phyloP scores from a whole-genome alignment of 2,888 invertebrate species.

The Seira musarum region DNA sequence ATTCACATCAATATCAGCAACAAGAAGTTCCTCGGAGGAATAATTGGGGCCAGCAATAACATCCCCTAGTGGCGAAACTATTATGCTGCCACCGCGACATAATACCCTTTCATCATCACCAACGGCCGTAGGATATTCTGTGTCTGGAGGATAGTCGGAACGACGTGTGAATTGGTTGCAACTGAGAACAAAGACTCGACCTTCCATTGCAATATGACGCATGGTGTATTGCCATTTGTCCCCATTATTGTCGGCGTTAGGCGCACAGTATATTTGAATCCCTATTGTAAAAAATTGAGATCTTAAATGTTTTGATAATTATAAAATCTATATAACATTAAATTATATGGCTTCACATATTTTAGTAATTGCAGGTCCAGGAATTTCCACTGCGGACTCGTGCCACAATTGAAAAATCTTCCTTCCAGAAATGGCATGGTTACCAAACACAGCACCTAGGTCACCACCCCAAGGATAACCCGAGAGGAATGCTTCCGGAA shows the following conservation, averaged over 20 bases:
- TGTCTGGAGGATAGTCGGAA: conserved; percentile 49
- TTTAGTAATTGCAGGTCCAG: conserved; percentile 51
- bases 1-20: conserved; percentile 58
- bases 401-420: conserved; percentile 52
- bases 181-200: conserved; percentile 60
- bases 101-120: conserved; percentile 38
- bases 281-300: too few relatives aligned
- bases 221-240: conserved; percentile 60
- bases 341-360: conserved; percentile 41
- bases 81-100: conserved; percentile 56
- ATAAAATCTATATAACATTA: too few relatives aligned
- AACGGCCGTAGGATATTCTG: conserved; percentile 26
- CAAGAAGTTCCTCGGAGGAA: conserved; percentile 47
- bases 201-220: conserved; percentile 62
- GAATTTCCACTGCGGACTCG: conserved; percentile 57
- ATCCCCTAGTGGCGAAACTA: conserved; percentile 59
- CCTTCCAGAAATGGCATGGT: conserved; percentile 39
- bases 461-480: conserved; percentile 56
- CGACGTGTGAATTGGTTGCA: conserved; percentile 52
- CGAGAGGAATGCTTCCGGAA: conserved; percentile 62
- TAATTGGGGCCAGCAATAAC: conserved; percentile 59
- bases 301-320: too few relatives aligned
- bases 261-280: conserved; percentile 63
- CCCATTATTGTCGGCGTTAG: conserved; percentile 52
- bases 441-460: conserved; percentile 41